Conservation (phyloP, 2,888 invertebrate species). For the Muschampia plurimacula region DNA sequence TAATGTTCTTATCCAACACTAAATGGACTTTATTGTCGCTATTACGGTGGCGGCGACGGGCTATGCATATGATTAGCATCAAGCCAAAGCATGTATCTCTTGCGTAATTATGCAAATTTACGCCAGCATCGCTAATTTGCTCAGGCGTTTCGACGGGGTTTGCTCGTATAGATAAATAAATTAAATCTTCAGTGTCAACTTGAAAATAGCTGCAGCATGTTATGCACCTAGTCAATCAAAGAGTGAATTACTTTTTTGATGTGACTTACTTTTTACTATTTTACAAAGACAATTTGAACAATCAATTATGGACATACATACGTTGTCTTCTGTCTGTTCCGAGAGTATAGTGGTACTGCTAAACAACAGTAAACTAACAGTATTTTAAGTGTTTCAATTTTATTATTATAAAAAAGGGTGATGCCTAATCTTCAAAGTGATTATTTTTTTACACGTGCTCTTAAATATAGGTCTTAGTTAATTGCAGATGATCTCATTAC, state of each 20-base stretch:
- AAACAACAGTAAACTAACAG: too few relatives aligned
- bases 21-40: conserved; percentile 37
- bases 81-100: conserved; percentile 67
- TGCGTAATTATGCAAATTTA: conserved; percentile 70
- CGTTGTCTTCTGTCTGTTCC: too few relatives aligned
- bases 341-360: too few relatives aligned
- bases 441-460: too few relatives aligned
- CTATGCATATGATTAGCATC: conserved; percentile 68
- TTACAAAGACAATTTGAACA: background rate
- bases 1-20: conserved; percentile 25
- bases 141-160: conserved; percentile 57
- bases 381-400: too few relatives aligned
- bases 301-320: too few relatives aligned
- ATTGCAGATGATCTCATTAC: conserved; percentile 13
- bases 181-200: conserved; percentile 1
- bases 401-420: too few relatives aligned
- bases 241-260: background rate
- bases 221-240: background rate
- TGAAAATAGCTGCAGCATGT: background rate
- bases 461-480: background rate
- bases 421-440: too few relatives aligned
- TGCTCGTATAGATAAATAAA: conserved; percentile 32
- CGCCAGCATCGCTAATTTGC: conserved; percentile 62
- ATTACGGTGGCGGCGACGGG: conserved; percentile 51
- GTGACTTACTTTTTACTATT: background rate